These are phyloP conservation scores for Axinella damicornis DNA, from an alignment of 37 sponge, comb jelly and placozoan species.

Conservation along the genomic window DNA sequence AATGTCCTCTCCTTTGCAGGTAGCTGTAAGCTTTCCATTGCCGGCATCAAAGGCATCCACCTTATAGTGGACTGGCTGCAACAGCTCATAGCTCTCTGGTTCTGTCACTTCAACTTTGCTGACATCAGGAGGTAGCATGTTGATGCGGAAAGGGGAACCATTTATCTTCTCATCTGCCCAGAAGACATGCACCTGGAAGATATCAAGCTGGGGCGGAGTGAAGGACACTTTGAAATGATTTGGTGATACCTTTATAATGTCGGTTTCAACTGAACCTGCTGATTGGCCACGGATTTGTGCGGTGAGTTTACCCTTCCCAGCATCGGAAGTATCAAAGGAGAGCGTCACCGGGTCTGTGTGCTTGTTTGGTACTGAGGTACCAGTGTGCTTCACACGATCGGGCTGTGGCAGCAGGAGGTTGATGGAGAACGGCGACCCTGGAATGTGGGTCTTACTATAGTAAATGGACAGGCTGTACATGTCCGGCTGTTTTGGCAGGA, in stretches of 20 bases:
- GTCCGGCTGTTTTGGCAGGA: conserved; percentile 26
- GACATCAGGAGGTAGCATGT: conserved; percentile 28
- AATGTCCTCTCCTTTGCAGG: conserved; percentile 30
- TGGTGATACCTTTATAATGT: conserved; percentile 4
- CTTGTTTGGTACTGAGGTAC: conserved; percentile 12
- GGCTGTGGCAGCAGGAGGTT: conserved; percentile 9
- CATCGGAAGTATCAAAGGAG: conserved; percentile 12
- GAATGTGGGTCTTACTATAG: conserved; percentile 30
- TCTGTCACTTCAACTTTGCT: neutral
- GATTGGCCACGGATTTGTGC: conserved; percentile 22
- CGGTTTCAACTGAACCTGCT: conserved; percentile 34
- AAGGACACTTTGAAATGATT: conserved; percentile 22
- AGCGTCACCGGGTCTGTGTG: neutral
- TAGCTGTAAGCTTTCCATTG: conserved; percentile 47
- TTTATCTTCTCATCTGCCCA: conserved; percentile 33
- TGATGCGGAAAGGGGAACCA: conserved; percentile 57
- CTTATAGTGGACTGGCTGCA: neutral
- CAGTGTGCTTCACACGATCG: conserved; percentile 14
- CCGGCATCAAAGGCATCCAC: conserved; percentile 58
- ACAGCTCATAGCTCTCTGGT: neutral
- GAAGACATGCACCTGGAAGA: conserved; percentile 39
- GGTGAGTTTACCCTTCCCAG: conserved; percentile 46
- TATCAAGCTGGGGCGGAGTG: conserved; percentile 31
- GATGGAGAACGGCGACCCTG: conserved; percentile 48
- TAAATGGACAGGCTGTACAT: conserved; percentile 32